Conservation (phyloP, 2,797 vertebrate species). For the Chromis chromis region DNA sequence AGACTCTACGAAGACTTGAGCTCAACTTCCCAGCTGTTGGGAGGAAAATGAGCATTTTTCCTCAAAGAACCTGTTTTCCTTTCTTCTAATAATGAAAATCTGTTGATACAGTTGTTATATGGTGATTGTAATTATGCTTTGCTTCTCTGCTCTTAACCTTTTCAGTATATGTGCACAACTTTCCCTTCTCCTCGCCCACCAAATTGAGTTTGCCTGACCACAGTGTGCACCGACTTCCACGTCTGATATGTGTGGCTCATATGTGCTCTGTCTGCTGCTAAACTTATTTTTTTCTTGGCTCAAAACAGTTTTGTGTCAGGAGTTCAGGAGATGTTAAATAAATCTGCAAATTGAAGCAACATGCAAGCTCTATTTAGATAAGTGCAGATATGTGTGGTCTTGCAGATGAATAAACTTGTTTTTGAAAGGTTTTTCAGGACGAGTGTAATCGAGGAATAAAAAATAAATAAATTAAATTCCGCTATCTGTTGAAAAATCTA, state of each 20-base stretch:
- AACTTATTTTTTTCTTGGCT: too few relatives aligned
- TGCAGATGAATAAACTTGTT: slow-evolving; percentile 7
- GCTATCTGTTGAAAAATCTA: slow-evolving; percentile 59
- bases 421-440: slow-evolving; percentile 9
- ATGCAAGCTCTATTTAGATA: neutral
- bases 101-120: neutral
- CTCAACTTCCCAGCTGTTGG: neutral
- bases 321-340: neutral
- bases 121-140: neutral
- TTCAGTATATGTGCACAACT: neutral
- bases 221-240: neutral
- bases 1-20: neutral
- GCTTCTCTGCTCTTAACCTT: neutral
- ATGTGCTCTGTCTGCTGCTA: too few relatives aligned
- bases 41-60: neutral
- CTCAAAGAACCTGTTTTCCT: too few relatives aligned
- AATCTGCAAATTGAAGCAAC: neutral
- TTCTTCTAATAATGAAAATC: neutral
- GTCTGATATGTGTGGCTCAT: slow-evolving; percentile 7
- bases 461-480: slow-evolving; percentile 35
- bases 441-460: slow-evolving; percentile 29
- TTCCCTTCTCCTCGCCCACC: neutral
- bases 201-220: neutral
- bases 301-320: neutral
- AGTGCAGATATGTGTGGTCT: neutral